Conservation (phyloP, 2,888 invertebrate genomes). For the Eupithecia tripunctaria region DNA sequence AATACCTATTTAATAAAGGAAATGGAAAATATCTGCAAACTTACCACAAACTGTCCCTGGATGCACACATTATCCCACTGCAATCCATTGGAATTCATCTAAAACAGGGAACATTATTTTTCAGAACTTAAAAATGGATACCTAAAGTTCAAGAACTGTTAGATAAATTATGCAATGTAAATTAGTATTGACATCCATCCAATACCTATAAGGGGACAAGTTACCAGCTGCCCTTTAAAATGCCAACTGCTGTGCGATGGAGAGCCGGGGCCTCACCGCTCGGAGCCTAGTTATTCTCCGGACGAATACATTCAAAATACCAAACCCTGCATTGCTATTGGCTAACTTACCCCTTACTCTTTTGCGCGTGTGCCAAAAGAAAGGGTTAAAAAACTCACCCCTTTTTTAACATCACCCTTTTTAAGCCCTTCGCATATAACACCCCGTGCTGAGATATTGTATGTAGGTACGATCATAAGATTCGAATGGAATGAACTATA, state of each 20-base stretch:
- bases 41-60: constrained; percentile 19
- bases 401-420: constrained; percentile 69
- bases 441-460: constrained; percentile 42
- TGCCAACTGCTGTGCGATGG: constrained; percentile 62
- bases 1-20: not conserved
- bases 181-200: constrained; percentile 21
- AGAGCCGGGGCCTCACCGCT: constrained; percentile 57
- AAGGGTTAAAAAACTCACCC: constrained; percentile 80
- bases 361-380: constrained; percentile 83
- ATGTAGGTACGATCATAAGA: not conserved
- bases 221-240: constrained; percentile 54
- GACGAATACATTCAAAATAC: constrained; percentile 73
- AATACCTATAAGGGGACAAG: constrained; percentile 59
- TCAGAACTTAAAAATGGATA: not conserved
- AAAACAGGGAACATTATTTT: not conserved
- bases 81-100: constrained; percentile 27
- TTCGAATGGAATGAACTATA: not conserved
- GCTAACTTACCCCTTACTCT: constrained; percentile 70
- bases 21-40: constrained; percentile 7
- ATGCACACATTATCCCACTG: constrained; percentile 30
- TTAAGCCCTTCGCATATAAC: constrained; percentile 57
- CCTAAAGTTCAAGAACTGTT: not conserved
- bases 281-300: constrained; percentile 54
- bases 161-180: not conserved
- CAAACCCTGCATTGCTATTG: constrained; percentile 73